Base-by-base conservation (phyloP, 2,888 invertebrate genomes). In the Caenorhabditis sp. region DNA sequence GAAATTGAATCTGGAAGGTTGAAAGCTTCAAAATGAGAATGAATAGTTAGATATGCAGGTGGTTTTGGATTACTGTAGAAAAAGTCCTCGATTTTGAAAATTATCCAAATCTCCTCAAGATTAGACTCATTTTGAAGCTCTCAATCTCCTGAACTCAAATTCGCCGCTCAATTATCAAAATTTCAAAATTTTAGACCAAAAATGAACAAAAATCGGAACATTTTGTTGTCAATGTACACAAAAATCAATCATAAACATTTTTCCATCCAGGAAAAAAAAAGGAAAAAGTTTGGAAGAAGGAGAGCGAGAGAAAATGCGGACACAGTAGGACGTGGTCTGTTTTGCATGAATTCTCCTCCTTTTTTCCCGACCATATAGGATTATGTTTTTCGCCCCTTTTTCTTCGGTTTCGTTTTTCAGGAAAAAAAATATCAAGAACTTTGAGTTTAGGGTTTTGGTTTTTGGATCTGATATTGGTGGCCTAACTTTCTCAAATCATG, bases 281-380 rank as follows among this genome's bases (percentile, higher is more conserved):
- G 12, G 12, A 38, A 38, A 31, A 6, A 4, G 31, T 31, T 31
- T 31, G 7, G 4, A 31, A 7, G 31, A 31, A 31, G 31, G 4
- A 31, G 31, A 7, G 31, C 31, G n/a, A 47, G 31, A 8, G 8
- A 35, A 35, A 35, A 35, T 35, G 31, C 31, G 31, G 31, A 38
- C 38, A 38, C 10, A 12, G 38, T 38, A 10, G n/a, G n/a, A n/a
- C n/a, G n/a, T n/a, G n/a, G n/a, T 38, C 6, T 26, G 54, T 54
- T 54, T 54, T 54, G 54, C 54, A 54, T 26, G 41, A 41, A 61
- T 61, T 61, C 59, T 7, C 35, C n/a, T 35, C 16, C 58, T n/a
- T n/a, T n/a, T n/a, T n/a, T n/a, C n/a, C 28, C 58, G 58, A 14
- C 16, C 58, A 58, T 16, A 59, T 47, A 47, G 54, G 54, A 54